These are phyloP conservation scores for Craniophora ligustri DNA, from an alignment of 2,888 invertebrate genomes.

Conservation along the genomic window DNA sequence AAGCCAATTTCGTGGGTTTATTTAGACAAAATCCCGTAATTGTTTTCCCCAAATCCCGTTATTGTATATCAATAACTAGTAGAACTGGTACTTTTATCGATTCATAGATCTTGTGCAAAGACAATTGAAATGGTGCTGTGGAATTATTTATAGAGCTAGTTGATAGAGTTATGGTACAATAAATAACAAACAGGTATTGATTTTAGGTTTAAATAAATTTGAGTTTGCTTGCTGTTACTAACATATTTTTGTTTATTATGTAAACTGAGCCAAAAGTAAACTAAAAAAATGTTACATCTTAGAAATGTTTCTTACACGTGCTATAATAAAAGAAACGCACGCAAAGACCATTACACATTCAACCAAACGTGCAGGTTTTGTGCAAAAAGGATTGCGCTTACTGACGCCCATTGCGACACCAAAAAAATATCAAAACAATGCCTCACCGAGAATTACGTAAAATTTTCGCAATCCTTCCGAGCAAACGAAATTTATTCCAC, in stretches of 20 bases:
- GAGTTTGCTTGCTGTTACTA: background rate
- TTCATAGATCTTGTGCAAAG: constrained; percentile 30
- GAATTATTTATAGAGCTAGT: constrained; percentile 19
- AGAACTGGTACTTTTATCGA: constrained; percentile 28
- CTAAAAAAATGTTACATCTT: no score
- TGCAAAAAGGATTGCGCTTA: constrained; percentile 38
- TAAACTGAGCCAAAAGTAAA: no score
- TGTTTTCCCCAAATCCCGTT: constrained; percentile 2
- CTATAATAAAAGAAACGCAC: constrained; percentile 1
- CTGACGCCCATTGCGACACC: constrained; percentile 45
- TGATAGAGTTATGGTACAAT: constrained; percentile 9
- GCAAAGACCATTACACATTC: background rate
- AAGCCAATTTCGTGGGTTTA: no score
- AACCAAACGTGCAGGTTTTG: constrained; percentile 25
- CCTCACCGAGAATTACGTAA: constrained; percentile 53
- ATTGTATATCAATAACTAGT: constrained; percentile 10
- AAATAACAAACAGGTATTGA: background rate
- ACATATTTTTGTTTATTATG: no score
- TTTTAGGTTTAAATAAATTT: background rate
- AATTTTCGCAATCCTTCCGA: constrained; percentile 45
- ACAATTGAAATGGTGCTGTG: constrained; percentile 16
- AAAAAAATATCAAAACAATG: constrained; percentile 57
- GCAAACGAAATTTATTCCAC: constrained; percentile 42
- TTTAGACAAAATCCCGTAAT: no score
- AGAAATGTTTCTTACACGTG: constrained; percentile 6